Conservation (phyloP, 2,888 invertebrate genomes). For the Stenoptilia bipunctidactyla region DNA sequence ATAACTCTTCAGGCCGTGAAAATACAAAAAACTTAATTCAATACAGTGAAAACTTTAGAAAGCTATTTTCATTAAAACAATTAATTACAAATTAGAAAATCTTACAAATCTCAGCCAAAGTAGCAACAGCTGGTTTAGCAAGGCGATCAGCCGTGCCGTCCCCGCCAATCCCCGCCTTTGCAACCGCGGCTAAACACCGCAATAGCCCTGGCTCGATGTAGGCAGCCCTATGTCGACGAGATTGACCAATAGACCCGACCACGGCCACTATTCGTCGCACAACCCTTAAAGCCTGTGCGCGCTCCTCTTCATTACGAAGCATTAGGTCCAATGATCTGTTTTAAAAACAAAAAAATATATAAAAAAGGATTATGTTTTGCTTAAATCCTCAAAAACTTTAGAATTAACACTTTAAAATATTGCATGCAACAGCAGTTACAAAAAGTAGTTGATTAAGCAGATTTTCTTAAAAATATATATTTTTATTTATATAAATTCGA, state of each 20-base stretch:
- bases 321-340: slow-evolving; percentile 88
- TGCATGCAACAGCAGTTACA: too few species aligned
- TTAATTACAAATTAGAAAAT: too few species aligned
- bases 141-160: slow-evolving; percentile 82
- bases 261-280: slow-evolving; percentile 71
- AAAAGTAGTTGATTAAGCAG: too few species aligned
- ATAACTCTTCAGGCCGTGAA: too few species aligned
- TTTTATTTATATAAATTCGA: too few species aligned
- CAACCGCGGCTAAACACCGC: slow-evolving; percentile 85
- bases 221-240: slow-evolving; percentile 75
- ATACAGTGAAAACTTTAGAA: too few species aligned
- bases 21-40: too few species aligned
- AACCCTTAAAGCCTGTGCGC: slow-evolving; percentile 91
- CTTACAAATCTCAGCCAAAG: slow-evolving; percentile 88
- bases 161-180: slow-evolving; percentile 79
- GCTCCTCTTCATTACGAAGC: slow-evolving; percentile 91
- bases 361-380: too few species aligned
- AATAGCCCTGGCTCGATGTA: slow-evolving; percentile 83
- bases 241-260: slow-evolving; percentile 73
- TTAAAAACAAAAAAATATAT: background rate
- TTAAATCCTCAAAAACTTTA: too few species aligned
- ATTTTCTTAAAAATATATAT: too few species aligned
- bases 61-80: too few species aligned
- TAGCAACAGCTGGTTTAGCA: slow-evolving; percentile 87
- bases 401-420: too few species aligned